A percentile compares a stretch with the other conserved stretches of the same genome.
These are phyloP conservation scores for Rhinolophus ferrumequinum DNA, from an alignment of 2,113 vertebrate genomes.

Conservation along the genomic window DNA sequence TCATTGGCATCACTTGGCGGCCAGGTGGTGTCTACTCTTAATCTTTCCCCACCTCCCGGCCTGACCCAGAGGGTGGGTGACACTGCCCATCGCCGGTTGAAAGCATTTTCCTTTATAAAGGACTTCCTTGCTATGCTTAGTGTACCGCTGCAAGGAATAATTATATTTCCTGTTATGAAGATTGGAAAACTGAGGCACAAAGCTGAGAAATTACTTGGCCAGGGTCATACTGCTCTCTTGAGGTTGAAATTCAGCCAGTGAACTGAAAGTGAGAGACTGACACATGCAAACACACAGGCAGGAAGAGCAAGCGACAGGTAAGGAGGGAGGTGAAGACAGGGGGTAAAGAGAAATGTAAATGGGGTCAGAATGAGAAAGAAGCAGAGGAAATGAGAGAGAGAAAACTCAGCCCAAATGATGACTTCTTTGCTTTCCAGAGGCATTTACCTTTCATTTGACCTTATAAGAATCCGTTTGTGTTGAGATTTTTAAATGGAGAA, in stretches of 20 bases:
- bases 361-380: not conserved
- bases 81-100: not conserved
- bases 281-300: not conserved
- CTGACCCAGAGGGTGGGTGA: not conserved
- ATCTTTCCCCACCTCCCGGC: not conserved
- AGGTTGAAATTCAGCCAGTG: not conserved
- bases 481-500: constrained; percentile 78
- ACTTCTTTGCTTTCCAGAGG: constrained; percentile 70
- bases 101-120: constrained; percentile 37
- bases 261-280: not conserved
- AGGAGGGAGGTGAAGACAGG: not conserved
- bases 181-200: not conserved
- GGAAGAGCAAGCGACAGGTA: not conserved
- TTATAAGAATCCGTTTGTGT: constrained; percentile 77
- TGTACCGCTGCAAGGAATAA: not conserved
- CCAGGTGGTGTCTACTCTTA: constrained; percentile 10
- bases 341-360: not conserved
- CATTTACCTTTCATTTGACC: constrained; percentile 81
- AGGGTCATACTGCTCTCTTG: not conserved
- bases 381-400: not conserved
- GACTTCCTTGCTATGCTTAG: not conserved
- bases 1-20: not conserved
- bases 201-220: constrained; percentile 35
- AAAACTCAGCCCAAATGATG: not conserved
- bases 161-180: not conserved